Conservation (phyloP, 2,113 vertebrate species). For the Paedocypris sp. region DNA sequence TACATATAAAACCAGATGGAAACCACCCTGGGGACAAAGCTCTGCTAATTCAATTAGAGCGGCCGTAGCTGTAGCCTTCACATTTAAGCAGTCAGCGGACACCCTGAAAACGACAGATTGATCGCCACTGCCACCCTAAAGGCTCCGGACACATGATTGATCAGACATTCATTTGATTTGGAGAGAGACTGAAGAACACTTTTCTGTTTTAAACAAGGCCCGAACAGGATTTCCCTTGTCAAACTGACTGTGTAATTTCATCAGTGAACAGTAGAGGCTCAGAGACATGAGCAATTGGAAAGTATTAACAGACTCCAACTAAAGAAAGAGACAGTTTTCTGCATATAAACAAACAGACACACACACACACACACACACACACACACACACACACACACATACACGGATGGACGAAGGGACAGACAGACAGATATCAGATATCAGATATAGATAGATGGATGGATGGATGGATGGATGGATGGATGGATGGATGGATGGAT, state of each 20-base stretch:
- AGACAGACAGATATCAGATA: too few species aligned
- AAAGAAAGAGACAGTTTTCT: neutral
- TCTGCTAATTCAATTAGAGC: conserved; percentile 55
- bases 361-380: too few species aligned
- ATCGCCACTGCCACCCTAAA: conserved; percentile 35
- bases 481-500: too few species aligned
- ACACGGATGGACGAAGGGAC: too few species aligned
- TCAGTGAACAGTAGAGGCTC: conserved; percentile 34
- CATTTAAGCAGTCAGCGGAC: conserved; percentile 38
- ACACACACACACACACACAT: too few species aligned
- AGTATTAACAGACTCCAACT: neutral
- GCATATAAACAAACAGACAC: too few species aligned
- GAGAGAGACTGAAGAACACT: conserved; percentile 53
- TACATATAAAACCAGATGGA: conserved; percentile 59
- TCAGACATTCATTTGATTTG: conserved; percentile 65
- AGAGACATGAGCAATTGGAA: conserved; percentile 28
- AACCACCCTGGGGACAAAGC: conserved; percentile 46
- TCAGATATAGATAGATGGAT: too few species aligned
- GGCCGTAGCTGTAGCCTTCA: conserved; percentile 19
- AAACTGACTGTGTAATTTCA: conserved; percentile 44
- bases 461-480: too few species aligned
- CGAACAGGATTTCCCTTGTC: conserved; percentile 47
- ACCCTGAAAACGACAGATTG: conserved; percentile 33
- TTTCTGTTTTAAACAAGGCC: conserved; percentile 45
- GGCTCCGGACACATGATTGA: conserved; percentile 57